These are phyloP conservation scores for Serinus canaria DNA, from an alignment of 2,113 vertebrate species.

Conservation along the genomic window DNA sequence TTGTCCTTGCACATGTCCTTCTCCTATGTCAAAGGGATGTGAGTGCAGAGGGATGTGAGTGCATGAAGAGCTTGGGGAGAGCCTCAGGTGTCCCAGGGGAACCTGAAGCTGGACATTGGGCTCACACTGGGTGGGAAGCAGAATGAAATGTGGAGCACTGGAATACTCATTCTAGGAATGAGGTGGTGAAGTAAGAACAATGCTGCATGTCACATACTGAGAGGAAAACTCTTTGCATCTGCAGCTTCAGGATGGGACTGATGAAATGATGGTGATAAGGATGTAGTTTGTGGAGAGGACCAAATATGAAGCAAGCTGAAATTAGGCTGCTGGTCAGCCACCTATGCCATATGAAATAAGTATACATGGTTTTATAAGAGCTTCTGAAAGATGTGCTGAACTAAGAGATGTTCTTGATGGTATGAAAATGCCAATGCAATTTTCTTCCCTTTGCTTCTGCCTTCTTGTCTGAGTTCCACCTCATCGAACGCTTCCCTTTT, in stretches of 20 bases:
- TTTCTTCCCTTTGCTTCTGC: not conserved
- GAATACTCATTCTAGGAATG: not conserved
- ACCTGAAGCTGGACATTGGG: not conserved
- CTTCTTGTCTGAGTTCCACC: not conserved
- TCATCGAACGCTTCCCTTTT: not conserved
- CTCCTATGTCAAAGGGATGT: accelerated
- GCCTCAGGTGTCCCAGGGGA: not conserved
- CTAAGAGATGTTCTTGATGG: not conserved
- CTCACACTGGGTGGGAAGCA: accelerated
- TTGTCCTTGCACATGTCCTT: not conserved
- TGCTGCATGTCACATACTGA: not conserved
- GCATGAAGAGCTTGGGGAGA: not conserved
- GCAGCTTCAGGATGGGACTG: not conserved
- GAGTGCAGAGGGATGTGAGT: not conserved
- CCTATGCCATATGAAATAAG: not conserved
- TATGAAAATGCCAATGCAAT: not conserved
- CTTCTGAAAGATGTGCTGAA: not conserved
- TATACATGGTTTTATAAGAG: not conserved
- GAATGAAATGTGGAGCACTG: not conserved
- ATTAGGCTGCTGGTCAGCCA: not conserved
- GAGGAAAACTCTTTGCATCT: not conserved
- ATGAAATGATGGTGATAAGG: not conserved
- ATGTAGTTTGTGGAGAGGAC: not conserved
- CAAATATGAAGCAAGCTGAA: not conserved
- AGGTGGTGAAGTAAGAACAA: not conserved